These are phyloP conservation scores for Halichondria panicea DNA, from an alignment of 37 sponge, comb jelly and placozoan species.

Conservation along the genomic window DNA sequence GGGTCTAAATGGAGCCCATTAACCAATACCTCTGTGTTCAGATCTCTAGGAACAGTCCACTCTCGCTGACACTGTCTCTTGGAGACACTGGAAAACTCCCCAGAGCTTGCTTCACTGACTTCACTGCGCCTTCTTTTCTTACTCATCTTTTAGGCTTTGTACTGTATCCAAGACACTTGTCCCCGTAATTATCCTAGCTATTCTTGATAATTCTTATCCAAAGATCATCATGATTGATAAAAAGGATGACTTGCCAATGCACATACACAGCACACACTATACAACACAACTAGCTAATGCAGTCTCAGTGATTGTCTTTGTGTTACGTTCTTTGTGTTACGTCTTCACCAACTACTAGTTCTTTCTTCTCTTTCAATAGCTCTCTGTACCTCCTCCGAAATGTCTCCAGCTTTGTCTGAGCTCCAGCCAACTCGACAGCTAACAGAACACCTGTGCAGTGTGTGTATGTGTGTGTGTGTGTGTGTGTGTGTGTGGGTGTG, in stretches of 20 bases:
- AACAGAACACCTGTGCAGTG: constrained; percentile 11
- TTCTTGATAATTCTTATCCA: too few relatives aligned
- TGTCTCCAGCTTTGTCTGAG: constrained; percentile 27
- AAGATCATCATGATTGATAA: too few relatives aligned
- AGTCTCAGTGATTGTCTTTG: too few relatives aligned
- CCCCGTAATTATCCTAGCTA: too few relatives aligned
- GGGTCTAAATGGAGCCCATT: not conserved
- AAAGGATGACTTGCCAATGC: too few relatives aligned
- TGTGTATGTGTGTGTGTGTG: not conserved
- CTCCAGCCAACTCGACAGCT: constrained; percentile 19
- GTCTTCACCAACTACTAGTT: not conserved
- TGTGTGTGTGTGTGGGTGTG: not conserved
- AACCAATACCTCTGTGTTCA: constrained; percentile 5
- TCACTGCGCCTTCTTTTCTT: constrained; percentile 27
- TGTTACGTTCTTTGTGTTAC: too few relatives aligned
- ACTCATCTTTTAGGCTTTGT: constrained; percentile 5
- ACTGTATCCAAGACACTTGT: too few relatives aligned
- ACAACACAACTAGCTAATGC: too few relatives aligned
- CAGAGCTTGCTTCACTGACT: constrained; percentile 1
- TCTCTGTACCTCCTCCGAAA: constrained; percentile 14
- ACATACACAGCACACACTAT: too few relatives aligned
- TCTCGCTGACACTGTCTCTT: not conserved
- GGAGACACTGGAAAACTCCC: not conserved
- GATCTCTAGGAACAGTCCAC: constrained; percentile 23
- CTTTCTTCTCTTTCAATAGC: constrained; percentile 21